Conservation (phyloP, 2,113 vertebrate species). For the Thalassarche chlororhynchos region DNA sequence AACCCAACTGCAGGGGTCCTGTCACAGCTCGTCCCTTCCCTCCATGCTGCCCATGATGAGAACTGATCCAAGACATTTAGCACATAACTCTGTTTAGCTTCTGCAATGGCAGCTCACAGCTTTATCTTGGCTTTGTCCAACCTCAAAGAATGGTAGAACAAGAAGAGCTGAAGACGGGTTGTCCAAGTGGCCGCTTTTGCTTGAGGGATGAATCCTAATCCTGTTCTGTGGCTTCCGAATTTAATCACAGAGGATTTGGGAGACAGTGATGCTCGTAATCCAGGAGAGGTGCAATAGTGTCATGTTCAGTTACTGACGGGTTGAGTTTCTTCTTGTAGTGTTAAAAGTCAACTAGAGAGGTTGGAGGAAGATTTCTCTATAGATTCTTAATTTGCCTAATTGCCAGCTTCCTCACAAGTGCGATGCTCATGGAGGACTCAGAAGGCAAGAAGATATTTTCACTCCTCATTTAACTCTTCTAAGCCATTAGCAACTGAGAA, state of each 20-base stretch:
- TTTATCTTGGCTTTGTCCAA: neutral
- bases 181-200: neutral
- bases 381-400: constrained; percentile 3
- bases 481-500: constrained; percentile 21
- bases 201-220: neutral
- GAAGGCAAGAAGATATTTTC: constrained; percentile 6
- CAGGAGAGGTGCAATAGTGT: neutral
- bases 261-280: neutral
- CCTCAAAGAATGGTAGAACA: neutral
- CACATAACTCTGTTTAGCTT: neutral
- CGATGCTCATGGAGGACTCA: neutral
- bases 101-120: neutral
- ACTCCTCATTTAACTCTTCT: constrained; percentile 6
- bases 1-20: neutral
- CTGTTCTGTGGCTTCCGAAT: neutral
- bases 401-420: neutral
- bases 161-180: neutral
- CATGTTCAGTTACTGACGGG: neutral
- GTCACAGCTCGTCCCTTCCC: neutral
- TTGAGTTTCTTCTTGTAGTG: neutral
- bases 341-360: neutral
- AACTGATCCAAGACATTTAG: neutral
- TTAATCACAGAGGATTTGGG: neutral
- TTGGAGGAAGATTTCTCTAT: neutral
- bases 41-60: neutral